Base-by-base conservation (phyloP, 2,797 vertebrate genomes). In the Myoxocephalus aenaeus region DNA sequence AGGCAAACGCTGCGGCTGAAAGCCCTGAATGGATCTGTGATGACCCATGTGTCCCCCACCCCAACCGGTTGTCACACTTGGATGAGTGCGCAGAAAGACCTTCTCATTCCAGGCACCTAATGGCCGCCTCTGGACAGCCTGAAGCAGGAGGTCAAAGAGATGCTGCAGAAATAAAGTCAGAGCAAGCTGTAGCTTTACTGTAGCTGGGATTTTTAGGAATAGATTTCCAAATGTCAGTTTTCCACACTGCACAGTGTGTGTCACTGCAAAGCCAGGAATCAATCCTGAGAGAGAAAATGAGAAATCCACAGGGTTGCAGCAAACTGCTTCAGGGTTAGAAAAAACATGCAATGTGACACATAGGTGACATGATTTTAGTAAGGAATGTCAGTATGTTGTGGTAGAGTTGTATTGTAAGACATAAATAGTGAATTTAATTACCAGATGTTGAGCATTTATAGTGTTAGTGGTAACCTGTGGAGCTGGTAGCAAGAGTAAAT, bases 1-100 rank as follows among this genome's bases (percentile, higher is more conserved):
- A 88, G 70, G 79, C 69, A 51, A 74, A 84, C 75, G 44, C 74
- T 82, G 54, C 2, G 9, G 32, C 64, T 84, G 81, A 84, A 87
- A 83, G 79, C 74, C 66, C 65, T 86, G 84, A 92, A 89, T 89
- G 73, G 83, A 86, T 85, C 84, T 53, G 78, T 70, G 80, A 81
- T 90, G 82, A 85, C 85, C 90, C 76, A 51, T 66, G 72, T 79
- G 51, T 69, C 58, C 57, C 86, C 66, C 63, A 54, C 32, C 70
- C 66, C 42, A 69, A 75, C 84, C 12, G 38, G 70, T 77, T 18
- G 66, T 91, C 88, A 87, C 92, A 89, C 82, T 90, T 74, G 89
- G 81, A 68, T 62, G 89, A 87, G 15, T 80, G 64, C 18, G 8
- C 73, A 89, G 77, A 92, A 92, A 89, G 81, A 74, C 58, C 51